phyloP scores from a whole-genome alignment of 2,113 vertebrate species.

The Sander vitreus region DNA sequence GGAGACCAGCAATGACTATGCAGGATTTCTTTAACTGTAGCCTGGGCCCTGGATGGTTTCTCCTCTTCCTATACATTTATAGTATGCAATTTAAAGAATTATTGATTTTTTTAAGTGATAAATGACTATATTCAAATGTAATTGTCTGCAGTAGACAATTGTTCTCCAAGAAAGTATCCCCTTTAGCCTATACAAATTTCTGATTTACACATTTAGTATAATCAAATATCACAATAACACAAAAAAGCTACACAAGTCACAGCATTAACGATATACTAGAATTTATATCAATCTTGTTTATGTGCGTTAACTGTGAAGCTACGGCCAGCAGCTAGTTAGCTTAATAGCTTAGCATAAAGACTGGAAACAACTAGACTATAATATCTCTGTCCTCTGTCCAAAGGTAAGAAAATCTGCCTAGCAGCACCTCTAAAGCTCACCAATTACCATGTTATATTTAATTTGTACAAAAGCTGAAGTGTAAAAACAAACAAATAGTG shows the following conservation, averaged over 20 bases:
- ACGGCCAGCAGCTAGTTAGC: background rate
- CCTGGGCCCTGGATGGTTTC: background rate
- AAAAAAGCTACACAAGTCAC: background rate
- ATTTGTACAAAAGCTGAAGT: background rate
- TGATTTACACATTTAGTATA: background rate
- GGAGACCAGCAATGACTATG: background rate
- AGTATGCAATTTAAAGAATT: background rate
- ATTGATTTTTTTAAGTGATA: background rate
- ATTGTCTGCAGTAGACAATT: background rate
- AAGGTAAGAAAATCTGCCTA: too few relatives aligned
- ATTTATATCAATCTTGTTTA: background rate
- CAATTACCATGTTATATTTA: background rate
- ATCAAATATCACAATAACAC: background rate
- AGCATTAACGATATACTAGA: background rate
- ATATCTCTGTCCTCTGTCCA: too few relatives aligned
- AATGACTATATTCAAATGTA: background rate
- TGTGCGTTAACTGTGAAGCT: background rate
- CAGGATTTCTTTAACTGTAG: constrained; percentile 2
- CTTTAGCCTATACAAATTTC: background rate
- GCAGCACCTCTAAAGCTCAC: too few relatives aligned
- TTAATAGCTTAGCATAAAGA: background rate
- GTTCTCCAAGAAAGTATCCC: background rate
- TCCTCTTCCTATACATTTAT: background rate
- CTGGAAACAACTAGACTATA: too few relatives aligned
- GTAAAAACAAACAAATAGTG: background rate